Conservation (phyloP, 1,140 invertebrate genomes). For the Anthonomus grandis region DNA sequence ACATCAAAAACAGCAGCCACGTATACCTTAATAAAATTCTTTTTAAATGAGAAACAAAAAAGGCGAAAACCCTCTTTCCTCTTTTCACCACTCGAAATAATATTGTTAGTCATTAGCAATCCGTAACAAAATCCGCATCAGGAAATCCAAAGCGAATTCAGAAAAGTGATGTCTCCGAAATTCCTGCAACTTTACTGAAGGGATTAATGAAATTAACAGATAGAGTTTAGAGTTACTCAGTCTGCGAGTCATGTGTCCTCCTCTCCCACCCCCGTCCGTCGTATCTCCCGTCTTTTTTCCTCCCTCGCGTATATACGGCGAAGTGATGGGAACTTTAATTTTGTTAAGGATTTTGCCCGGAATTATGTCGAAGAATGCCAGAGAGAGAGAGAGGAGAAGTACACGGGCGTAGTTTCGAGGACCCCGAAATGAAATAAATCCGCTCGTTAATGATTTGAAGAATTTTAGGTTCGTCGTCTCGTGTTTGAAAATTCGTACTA, state of each 20-base stretch:
- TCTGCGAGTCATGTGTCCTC: constrained; percentile 24
- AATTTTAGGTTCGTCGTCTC: background rate
- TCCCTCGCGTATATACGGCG: constrained; percentile 1
- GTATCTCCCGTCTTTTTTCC: constrained; percentile 21
- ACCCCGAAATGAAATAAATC: background rate
- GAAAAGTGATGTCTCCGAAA: constrained; percentile 26
- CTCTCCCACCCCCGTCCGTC: background rate
- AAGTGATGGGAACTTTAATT: constrained; percentile 25
- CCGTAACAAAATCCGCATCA: constrained; percentile 22
- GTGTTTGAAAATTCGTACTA: no score
- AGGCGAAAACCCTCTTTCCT: no score
- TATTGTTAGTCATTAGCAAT: constrained; percentile 21
- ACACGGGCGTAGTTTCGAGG: background rate
- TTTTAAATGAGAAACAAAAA: no score
- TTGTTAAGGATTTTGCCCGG: constrained; percentile 30
- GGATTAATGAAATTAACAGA: constrained; percentile 38
- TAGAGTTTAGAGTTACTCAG: constrained; percentile 36
- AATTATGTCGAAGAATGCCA: constrained; percentile 23
- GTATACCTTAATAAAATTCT: no score
- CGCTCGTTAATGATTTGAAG: background rate
- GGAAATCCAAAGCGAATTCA: constrained; percentile 23
- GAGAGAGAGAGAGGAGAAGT: background rate
- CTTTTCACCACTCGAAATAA: constrained; percentile 14
- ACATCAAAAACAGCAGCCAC: no score
- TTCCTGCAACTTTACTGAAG: constrained; percentile 25